Percentiles rank a stretch among this genome's conserved stretches.
Conservation (phyloP, 2,113 vertebrate species). For the Rhabdornis inornatus region DNA sequence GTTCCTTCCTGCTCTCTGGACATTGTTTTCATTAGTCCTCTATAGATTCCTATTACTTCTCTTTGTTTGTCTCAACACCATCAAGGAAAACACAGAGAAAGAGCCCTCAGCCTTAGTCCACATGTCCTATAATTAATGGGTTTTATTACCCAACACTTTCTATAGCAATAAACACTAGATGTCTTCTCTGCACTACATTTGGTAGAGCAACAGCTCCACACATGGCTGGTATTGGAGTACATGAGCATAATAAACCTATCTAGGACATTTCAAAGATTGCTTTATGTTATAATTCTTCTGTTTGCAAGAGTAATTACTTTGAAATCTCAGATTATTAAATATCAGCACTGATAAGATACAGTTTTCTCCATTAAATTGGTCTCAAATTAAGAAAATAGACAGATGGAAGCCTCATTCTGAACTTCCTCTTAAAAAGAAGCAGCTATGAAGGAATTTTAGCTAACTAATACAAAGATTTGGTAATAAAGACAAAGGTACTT, state of each 20-base stretch:
- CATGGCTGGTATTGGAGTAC: neutral
- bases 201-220: neutral
- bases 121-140: neutral
- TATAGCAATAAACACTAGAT: neutral
- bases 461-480: neutral
- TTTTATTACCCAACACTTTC: neutral
- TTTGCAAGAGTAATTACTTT: neutral
- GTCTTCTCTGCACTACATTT: neutral
- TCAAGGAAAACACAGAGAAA: neutral
- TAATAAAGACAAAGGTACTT: neutral
- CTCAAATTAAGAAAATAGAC: neutral
- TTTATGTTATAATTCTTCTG: neutral
- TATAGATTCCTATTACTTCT: neutral
- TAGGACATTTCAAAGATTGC: neutral
- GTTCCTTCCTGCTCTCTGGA: neutral
- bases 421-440: neutral
- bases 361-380: neutral
- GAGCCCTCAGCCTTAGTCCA: neutral
- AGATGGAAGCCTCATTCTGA: neutral
- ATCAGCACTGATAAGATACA: neutral
- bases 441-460: neutral
- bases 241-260: neutral
- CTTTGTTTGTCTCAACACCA: neutral
- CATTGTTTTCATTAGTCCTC: neutral
- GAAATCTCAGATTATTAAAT: neutral